Base-by-base conservation (phyloP, 1,140 invertebrate species). In the Polypedilum pembai region DNA sequence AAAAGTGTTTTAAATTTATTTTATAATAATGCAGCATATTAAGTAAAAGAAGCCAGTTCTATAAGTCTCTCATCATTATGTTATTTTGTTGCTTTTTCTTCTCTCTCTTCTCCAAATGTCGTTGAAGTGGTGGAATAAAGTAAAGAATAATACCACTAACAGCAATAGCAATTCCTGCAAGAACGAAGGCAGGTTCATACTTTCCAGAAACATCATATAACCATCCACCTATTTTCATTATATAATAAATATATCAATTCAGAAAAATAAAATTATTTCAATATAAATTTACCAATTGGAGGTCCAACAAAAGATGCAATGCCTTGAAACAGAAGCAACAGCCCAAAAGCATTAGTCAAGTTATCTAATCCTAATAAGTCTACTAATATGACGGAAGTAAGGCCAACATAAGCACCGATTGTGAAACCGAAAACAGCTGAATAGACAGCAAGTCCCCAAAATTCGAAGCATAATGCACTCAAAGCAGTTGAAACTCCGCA, bases 331-430 rank as follows among this genome's bases (percentile, higher is more conserved):
- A 97, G 86, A 75, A 95, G 83, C 7, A 97, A 83, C 7, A 97
- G 83, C n/a, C 95, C 95, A 82, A 97, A 97, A 0, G 94, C 93
- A 81, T 96, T 96, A 0, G 95, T 96, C 41, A 98, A 83, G 78
- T 88, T 91, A 66, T 96, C 93, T 73, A 96, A 82, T 7, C 94
- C 93, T 73, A 96, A 82, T 40, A 96, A 85, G 82, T 96, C 93
- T 2, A 95, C 93, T 73, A 95, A 83, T 74, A 95, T 92, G 3
- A 95, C 94, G 7, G 93, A 95, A 4, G 95, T 98, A 15, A 98
- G 85, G 5, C 94, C 94, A 4, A 97, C 94, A 80, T 96, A 97
- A 24, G 94, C 94, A 74, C 94, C 95, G 76, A 94, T 93, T 0
- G 93, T 94, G 76, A 93, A 90, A 33, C 95, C 95, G 81, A 92